Evolutionary conservation across 2,797 vertebrate genomes (phyloP).

Genomic region (Spatula versicolor): DNA sequence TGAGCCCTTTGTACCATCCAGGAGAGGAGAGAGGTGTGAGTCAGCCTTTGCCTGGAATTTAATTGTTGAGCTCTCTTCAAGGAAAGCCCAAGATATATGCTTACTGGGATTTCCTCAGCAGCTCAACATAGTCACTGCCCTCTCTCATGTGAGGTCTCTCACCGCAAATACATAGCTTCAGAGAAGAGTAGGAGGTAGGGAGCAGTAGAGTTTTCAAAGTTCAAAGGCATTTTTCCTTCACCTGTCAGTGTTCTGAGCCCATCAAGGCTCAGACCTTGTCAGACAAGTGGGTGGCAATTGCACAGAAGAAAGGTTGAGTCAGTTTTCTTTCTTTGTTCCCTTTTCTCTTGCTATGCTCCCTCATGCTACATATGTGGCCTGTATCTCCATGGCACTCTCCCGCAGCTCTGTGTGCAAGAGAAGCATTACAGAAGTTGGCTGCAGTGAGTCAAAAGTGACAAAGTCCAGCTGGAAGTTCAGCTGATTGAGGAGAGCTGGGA

Average conservation of each 20-base stretch:
- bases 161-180: accelerated
- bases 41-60: not conserved
- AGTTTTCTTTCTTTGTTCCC: not conserved
- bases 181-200: not conserved
- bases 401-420: not conserved
- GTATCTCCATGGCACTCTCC: not conserved
- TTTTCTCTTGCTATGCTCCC: not conserved
- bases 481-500: not conserved
- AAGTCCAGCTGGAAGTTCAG: not conserved
- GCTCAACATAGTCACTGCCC: accelerated
- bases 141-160: not conserved
- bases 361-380: not conserved
- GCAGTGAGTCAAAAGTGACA: not conserved
- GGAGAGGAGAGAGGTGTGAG: not conserved
- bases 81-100: not conserved
- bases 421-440: not conserved
- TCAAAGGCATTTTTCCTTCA: not conserved
- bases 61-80: not conserved
- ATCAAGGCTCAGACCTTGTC: not conserved
- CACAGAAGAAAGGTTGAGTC: not conserved
- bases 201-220: not conserved
- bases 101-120: not conserved
- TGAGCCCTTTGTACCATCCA: accelerated
- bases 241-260: not conserved
- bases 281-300: not conserved